Conservation (phyloP, 2,888 invertebrate genomes). For the Leptinotarsa juncta region DNA sequence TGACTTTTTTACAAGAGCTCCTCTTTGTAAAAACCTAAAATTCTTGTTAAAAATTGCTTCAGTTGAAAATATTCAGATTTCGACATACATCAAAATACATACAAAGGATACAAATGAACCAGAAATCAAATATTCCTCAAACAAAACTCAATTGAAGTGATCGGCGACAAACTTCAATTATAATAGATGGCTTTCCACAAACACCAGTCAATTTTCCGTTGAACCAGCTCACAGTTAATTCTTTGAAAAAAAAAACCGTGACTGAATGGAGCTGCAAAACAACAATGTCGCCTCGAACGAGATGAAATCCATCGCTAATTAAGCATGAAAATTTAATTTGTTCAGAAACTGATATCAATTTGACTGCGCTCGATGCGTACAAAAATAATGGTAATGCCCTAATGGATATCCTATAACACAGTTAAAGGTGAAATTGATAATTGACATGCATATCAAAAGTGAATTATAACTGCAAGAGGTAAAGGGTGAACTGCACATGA, state of each 20-base stretch:
- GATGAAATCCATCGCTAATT: slow-evolving; percentile 36
- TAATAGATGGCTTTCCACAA: background rate
- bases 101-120: too few relatives aligned
- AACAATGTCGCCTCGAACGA: slow-evolving; percentile 5
- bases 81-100: too few relatives aligned
- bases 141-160: background rate
- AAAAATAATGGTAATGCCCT: slow-evolving; percentile 44
- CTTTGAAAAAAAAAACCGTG: background rate
- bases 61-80: too few relatives aligned
- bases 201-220: background rate
- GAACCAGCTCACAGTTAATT: background rate
- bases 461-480: slow-evolving; percentile 44
- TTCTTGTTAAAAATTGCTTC: too few relatives aligned
- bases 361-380: slow-evolving; percentile 36
- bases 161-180: background rate
- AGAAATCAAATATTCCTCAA: too few relatives aligned
- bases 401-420: slow-evolving; percentile 48
- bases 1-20: too few relatives aligned
- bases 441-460: slow-evolving; percentile 53
- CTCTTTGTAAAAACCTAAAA: too few relatives aligned
- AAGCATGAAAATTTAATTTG: slow-evolving; percentile 40
- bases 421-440: slow-evolving; percentile 50
- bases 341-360: slow-evolving; percentile 41
- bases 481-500: slow-evolving; percentile 29
- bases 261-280: background rate